phyloP scores from a whole-genome alignment of 2,113 vertebrate species.

The Monopterus albus region DNA sequence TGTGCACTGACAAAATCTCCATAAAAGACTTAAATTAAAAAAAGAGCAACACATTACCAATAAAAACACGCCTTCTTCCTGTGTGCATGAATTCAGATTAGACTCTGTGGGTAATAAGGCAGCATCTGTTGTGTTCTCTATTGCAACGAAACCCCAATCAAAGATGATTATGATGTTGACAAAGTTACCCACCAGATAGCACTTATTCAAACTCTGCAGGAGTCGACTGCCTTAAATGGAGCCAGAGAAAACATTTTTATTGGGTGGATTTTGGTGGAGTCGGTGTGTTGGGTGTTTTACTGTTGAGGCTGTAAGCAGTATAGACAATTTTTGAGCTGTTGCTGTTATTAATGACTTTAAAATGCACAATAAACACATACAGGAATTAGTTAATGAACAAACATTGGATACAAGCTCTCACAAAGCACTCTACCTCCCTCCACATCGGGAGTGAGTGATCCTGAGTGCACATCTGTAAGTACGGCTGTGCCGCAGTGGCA shows the following conservation, averaged over 20 bases:
- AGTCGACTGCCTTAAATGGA: constrained; percentile 45
- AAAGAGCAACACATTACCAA: constrained; percentile 24
- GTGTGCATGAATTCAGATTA: constrained; percentile 33
- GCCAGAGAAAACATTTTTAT: constrained; percentile 36
- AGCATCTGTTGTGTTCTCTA: constrained; percentile 75
- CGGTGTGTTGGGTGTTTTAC: neutral
- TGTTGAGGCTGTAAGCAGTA: neutral
- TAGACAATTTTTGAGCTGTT: neutral
- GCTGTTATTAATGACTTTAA: constrained; percentile 15
- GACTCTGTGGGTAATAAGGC: constrained; percentile 65
- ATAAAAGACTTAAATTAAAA: constrained; percentile 1
- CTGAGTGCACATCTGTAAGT: neutral
- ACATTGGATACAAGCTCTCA: neutral
- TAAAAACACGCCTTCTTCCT: constrained; percentile 16
- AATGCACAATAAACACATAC: neutral
- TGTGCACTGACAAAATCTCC: neutral
- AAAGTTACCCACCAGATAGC: constrained; percentile 72
- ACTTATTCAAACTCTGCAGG: constrained; percentile 65
- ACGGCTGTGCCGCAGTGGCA: neutral
- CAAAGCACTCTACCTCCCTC: neutral
- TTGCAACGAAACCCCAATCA: constrained; percentile 71
- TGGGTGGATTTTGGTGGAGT: constrained; percentile 8
- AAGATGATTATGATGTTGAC: constrained; percentile 79
- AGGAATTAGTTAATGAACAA: constrained; percentile 3
- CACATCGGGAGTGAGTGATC: neutral